Percentiles rank a stretch among this genome's conserved stretches.
Conservation (phyloP, 92 coral and sea anemone species). For the Hydrozoanthus gracilis region DNA sequence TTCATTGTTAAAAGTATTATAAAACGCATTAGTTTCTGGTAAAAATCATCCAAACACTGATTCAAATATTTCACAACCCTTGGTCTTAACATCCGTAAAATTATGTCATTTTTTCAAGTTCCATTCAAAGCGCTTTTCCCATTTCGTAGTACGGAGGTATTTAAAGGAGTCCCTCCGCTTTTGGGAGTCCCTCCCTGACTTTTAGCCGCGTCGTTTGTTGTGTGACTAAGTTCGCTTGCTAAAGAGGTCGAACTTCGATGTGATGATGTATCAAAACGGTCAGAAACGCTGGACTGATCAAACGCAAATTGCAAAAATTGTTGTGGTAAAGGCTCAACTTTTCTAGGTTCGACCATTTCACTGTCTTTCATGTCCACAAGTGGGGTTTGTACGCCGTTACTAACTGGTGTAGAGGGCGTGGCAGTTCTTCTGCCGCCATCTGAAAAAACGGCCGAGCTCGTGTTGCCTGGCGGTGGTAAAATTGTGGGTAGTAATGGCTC, state of each 20-base stretch:
- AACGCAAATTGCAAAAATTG: slow-evolving; percentile 86
- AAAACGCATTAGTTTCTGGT: not conserved
- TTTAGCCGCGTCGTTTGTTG: slow-evolving; percentile 31
- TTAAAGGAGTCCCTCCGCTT: not conserved
- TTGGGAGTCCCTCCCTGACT: slow-evolving; percentile 14
- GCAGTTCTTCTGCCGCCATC: slow-evolving; percentile 48
- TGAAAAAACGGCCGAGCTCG: slow-evolving; percentile 70
- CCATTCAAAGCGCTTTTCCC: slow-evolving; percentile 7
- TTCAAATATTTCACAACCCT: not conserved
- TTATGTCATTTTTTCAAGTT: not conserved
- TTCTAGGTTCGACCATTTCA: slow-evolving; percentile 73
- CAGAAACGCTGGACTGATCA: slow-evolving; percentile 72
- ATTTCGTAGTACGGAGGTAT: not conserved
- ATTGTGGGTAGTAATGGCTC: slow-evolving; percentile 74
- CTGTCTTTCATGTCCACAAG: slow-evolving; percentile 65
- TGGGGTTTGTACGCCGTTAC: slow-evolving; percentile 39
- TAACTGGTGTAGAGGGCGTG: slow-evolving; percentile 26
- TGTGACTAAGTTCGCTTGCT: slow-evolving; percentile 52
- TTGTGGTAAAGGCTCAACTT: slow-evolving; percentile 73
- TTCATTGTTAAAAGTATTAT: no score
- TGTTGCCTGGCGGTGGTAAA: slow-evolving; percentile 74
- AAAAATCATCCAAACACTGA: not conserved
- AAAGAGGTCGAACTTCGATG: slow-evolving; percentile 50
- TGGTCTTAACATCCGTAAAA: not conserved
- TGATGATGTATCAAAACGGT: slow-evolving; percentile 50